These are phyloP conservation scores for Bellardia pandia DNA, from an alignment of 2,888 invertebrate genomes.

Conservation along the genomic window DNA sequence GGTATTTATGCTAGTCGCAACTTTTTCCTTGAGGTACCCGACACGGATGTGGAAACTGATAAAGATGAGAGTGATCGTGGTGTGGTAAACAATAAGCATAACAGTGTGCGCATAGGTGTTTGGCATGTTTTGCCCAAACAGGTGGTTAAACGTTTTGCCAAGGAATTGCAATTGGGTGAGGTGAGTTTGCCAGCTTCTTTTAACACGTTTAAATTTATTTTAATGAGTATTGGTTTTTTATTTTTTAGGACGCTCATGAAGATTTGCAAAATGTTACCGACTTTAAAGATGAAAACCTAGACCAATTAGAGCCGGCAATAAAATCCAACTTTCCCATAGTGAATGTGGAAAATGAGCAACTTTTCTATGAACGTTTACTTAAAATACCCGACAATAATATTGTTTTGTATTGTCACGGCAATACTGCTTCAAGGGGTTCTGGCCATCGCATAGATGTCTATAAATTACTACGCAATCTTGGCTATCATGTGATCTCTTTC, in stretches of 20 bases:
- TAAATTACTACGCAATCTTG: conserved; percentile 87
- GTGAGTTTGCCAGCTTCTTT: conserved; percentile 64
- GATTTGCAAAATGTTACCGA: conserved; percentile 75
- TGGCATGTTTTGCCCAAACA: conserved; percentile 92
- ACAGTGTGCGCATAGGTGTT: conserved; percentile 85
- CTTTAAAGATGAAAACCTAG: conserved; percentile 75
- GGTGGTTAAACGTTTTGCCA: conserved; percentile 85
- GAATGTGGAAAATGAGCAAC: conserved; percentile 81
- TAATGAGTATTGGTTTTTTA: background rate
- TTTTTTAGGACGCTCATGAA: conserved; percentile 73
- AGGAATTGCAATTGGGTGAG: conserved; percentile 79
- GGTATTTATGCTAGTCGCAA: conserved; percentile 87
- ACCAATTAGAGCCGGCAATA: conserved; percentile 78
- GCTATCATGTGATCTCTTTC: conserved; percentile 91
- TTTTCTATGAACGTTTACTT: conserved; percentile 85
- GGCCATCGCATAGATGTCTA: conserved; percentile 91
- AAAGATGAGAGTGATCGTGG: conserved; percentile 43
- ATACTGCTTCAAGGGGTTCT: conserved; percentile 89
- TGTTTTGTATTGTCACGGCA: conserved; percentile 90
- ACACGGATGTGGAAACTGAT: conserved; percentile 78
- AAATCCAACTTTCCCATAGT: conserved; percentile 80
- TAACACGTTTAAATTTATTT: background rate
- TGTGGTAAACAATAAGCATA: conserved; percentile 60
- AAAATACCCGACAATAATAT: conserved; percentile 85
- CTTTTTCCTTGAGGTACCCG: conserved; percentile 87